Percentiles rank a stretch among this genome's conserved stretches.
phyloP scores from a whole-genome alignment of 1,140 invertebrate genomes.

The Aculops lycopersici region DNA sequence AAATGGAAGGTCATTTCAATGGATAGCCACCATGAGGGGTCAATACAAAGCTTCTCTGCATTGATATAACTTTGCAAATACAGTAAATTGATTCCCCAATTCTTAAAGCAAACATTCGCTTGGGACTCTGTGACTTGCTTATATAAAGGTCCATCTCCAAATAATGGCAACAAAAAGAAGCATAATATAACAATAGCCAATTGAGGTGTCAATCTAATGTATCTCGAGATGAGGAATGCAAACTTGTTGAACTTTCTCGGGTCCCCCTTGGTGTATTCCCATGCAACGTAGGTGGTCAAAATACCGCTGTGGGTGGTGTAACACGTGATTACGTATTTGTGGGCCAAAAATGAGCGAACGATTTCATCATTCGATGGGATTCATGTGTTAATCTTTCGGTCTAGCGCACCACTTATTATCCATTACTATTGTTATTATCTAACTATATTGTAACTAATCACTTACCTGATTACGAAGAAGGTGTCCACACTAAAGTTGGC shows the following conservation, averaged over 20 bases:
- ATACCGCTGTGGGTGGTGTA: slow-evolving; percentile 5
- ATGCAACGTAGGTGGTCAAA: slow-evolving; percentile 6
- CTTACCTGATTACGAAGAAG: slow-evolving; percentile 9
- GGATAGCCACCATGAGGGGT: slow-evolving; percentile 5
- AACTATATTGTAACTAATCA: too few relatives aligned
- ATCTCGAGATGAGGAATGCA: slow-evolving; percentile 6
- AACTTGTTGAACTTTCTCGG: slow-evolving; percentile 7
- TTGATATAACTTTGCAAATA: slow-evolving; percentile 4
- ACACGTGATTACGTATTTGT: not conserved
- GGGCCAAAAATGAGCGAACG: slow-evolving; percentile 3
- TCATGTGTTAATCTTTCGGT: not conserved
- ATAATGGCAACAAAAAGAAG: slow-evolving; percentile 7
- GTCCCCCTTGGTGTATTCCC: slow-evolving; percentile 7
- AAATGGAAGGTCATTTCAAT: slow-evolving; percentile 5
- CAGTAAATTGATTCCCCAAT: slow-evolving; percentile 9
- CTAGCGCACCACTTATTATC: too few relatives aligned
- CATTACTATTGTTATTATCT: too few relatives aligned
- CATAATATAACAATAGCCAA: slow-evolving; percentile 7
- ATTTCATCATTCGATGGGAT: not conserved
- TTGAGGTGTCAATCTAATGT: slow-evolving; percentile 10
- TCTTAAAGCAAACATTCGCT: slow-evolving; percentile 6
- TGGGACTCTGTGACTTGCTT: slow-evolving; percentile 2
- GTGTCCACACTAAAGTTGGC: slow-evolving; percentile 9
- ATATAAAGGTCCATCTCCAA: slow-evolving; percentile 9
- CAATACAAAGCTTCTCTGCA: slow-evolving; percentile 2